These are phyloP conservation scores for Apis mellifera DNA, from an alignment of 1,140 invertebrate genomes.

Conservation along the genomic window Amel_HAv3.1 CM009933.2:9181001-9181500, in stretches of 20 bases:
- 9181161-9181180: neutral
- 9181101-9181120: conserved; percentile 11
- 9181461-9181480: no score
- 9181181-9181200: neutral
- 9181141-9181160: neutral
- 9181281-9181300: no score
- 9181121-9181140: conserved; percentile 1
- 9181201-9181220: neutral
- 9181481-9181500: no score
- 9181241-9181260: neutral
- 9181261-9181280: neutral
- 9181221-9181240: neutral
- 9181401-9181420: no score
- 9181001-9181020: neutral
- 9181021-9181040: neutral
- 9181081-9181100: neutral
- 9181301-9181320: no score
- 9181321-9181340: no score
- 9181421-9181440: no score
- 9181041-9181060: neutral
- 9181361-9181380: no score
- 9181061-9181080: neutral
- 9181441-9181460: no score
- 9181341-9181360: no score
- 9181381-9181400: no score